Evolutionary conservation across 2,888 invertebrate genomes (phyloP).

Genomic region (Mesorhabditis spiculigera): DNA sequence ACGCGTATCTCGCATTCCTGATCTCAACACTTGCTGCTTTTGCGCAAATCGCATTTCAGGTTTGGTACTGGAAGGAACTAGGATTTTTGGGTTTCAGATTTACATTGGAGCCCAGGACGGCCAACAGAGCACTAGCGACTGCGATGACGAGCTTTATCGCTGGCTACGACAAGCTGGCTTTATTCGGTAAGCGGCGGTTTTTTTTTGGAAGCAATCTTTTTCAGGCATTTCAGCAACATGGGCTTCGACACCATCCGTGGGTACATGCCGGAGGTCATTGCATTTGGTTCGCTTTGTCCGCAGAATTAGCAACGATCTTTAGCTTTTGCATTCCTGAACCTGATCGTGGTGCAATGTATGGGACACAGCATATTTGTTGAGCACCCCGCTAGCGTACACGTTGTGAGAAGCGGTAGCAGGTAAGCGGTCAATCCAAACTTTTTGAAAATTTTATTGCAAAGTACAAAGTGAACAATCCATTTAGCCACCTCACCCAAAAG

Average conservation of each 20-base stretch:
- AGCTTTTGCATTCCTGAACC: neutral
- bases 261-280: conserved; percentile 42
- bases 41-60: conserved; percentile 37
- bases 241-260: conserved; percentile 30
- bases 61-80: conserved; percentile 11
- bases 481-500: neutral
- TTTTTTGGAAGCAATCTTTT: conserved; percentile 9
- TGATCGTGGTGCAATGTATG: neutral
- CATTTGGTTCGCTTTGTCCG: conserved; percentile 6
- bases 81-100: conserved; percentile 4
- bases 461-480: neutral
- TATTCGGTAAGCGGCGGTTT: conserved; percentile 12
- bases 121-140: neutral
- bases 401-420: neutral
- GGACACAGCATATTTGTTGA: neutral
- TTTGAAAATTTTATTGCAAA: neutral
- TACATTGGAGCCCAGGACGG: too few species aligned
- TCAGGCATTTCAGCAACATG: conserved; percentile 32
- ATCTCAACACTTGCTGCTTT: conserved; percentile 25
- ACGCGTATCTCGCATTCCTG: conserved; percentile 18
- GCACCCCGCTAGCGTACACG: neutral
- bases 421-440: neutral
- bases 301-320: neutral
- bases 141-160: neutral
- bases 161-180: conserved; percentile 18